These are phyloP conservation scores for Glossosoma conforme DNA, from an alignment of 1,140 invertebrate species.

Conservation along the genomic window DNA sequence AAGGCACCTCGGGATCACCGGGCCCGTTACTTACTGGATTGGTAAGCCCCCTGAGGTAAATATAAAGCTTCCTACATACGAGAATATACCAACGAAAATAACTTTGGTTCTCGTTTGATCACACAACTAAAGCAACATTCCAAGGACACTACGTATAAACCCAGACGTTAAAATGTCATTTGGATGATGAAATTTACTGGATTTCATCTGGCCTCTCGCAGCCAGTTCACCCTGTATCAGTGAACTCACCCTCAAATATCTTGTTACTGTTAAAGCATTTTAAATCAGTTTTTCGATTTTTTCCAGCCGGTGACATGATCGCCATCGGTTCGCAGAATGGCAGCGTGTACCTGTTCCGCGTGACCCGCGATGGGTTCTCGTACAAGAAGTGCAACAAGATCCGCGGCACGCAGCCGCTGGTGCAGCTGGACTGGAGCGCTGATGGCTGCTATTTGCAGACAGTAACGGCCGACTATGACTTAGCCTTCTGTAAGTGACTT, in stretches of 20 bases:
- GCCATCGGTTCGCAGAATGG: slow-evolving; percentile 89
- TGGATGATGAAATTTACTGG: no score
- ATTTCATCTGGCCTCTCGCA: background rate
- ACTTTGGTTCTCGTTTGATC: no score
- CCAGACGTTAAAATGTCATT: no score
- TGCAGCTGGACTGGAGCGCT: slow-evolving; percentile 86
- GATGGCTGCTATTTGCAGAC: slow-evolving; percentile 83
- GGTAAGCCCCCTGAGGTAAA: no score
- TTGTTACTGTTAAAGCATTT: no score
- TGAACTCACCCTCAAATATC: background rate
- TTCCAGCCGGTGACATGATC: slow-evolving; percentile 79
- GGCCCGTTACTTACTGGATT: no score
- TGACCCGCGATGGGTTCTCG: slow-evolving; percentile 78
- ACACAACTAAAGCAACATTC: no score
- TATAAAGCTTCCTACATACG: no score
- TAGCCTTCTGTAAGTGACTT: slow-evolving; percentile 82
- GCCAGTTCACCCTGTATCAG: background rate
- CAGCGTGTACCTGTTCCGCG: slow-evolving; percentile 77
- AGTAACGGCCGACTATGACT: slow-evolving; percentile 88
- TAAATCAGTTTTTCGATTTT: no score
- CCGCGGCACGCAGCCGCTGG: slow-evolving; percentile 71
- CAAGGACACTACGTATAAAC: no score
- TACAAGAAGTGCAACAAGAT: slow-evolving; percentile 87
- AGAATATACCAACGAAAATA: no score
- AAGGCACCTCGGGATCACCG: no score